A percentile compares a stretch with the other conserved stretches of the same genome.
Evolutionary conservation across 2,797 vertebrate species (phyloP).

Genomic region (Falco rusticolus): DNA sequence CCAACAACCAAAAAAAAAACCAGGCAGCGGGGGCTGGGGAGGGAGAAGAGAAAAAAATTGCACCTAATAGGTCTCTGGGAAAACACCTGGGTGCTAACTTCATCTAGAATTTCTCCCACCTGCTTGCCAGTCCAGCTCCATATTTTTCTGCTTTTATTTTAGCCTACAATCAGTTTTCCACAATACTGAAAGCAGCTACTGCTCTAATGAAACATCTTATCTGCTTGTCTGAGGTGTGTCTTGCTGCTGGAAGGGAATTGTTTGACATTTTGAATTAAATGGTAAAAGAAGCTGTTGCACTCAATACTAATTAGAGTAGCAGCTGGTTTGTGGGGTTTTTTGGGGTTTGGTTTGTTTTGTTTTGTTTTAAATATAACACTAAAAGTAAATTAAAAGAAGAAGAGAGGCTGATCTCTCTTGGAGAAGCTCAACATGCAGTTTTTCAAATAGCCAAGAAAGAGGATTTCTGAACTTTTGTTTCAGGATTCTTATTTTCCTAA

Average conservation of each 20-base stretch:
- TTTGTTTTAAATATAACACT: neutral
- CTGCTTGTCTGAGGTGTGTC: slow-evolving; percentile 38
- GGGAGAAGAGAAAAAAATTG: neutral
- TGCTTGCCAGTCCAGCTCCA: neutral
- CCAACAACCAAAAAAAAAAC: too few species aligned
- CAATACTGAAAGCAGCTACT: neutral
- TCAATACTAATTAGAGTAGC: neutral
- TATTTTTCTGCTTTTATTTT: neutral
- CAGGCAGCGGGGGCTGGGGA: too few species aligned
- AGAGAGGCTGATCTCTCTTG: neutral
- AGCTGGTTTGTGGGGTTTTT: neutral
- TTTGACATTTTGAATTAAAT: slow-evolving; percentile 15
- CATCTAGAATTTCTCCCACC: neutral
- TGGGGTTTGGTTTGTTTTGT: too few species aligned
- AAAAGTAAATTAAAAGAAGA: neutral
- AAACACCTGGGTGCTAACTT: neutral
- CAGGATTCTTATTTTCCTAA: neutral
- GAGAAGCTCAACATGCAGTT: neutral
- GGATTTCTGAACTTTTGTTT: neutral
- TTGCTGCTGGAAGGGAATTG: slow-evolving; percentile 9
- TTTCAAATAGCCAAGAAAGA: neutral
- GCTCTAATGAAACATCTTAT: slow-evolving; percentile 41
- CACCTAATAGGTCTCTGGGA: neutral
- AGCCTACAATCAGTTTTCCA: neutral
- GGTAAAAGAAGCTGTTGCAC: slow-evolving; percentile 3